Base-by-base conservation (phyloP, 2,797 vertebrate species). In the Sebastes kiyomatsui region DNA sequence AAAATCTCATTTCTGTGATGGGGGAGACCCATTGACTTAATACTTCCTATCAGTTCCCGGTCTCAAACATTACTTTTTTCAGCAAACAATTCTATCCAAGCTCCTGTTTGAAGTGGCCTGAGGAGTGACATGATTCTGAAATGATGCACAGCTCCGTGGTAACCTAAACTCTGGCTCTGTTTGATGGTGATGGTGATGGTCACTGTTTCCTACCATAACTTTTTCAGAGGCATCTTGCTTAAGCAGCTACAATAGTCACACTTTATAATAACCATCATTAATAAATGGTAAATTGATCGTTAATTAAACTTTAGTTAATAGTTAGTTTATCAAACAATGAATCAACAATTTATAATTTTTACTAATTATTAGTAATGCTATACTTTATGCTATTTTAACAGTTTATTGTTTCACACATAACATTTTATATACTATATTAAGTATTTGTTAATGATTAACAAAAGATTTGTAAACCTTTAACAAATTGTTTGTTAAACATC, bases 81-180 rank as follows among this genome's bases (percentile, higher is more conserved):
- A 28, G 16, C 16, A 60, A 67, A 54, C 33, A 60, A 4, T 60
- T 61, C 46, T 18, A 30, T 61, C n/a, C 32, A 25, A 6, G 65
- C 55, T 80, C 35, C 8, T 30, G 35, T 69, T 30, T 65, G 14
- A 80, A 84, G 78, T 60, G 28, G 56, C 56, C 16, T 7, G 55
- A 25, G 49, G 52, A 56, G 4, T 42, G 16, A 62, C 10, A 70
- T 18, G 28, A 56, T 61, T 61, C 11, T 55, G 22, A 69, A 28
- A 22, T 8, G 8, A 30, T 33, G 11, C 16, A 20, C 22, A n/a
- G 4, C 18, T 68, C 22, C 5, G 5, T 10, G 6, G 18, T 25
- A 74, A 64, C 10, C 35, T 22, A 38, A 65, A 28, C 38, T 6
- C 38, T 49, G 12, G 12, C 8, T 23, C n/a, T 2, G 28, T 11